phyloP scores from a whole-genome alignment of 1,140 invertebrate species.

The Saccostrea cuccullata region DNA sequence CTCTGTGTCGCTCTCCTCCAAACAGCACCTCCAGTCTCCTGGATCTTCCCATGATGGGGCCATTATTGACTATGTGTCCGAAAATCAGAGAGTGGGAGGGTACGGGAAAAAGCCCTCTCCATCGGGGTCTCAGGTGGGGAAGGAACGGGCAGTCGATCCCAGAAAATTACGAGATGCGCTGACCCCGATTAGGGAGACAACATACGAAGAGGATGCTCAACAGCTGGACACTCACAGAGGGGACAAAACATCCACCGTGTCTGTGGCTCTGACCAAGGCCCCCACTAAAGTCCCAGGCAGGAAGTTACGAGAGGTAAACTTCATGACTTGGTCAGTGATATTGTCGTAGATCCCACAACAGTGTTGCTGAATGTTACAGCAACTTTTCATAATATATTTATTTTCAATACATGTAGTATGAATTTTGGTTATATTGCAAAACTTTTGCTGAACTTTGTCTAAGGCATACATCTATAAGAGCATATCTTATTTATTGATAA shows the following conservation, averaged over 20 bases:
- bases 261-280: conserved; percentile 44
- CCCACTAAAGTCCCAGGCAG: background rate
- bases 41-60: conserved; percentile 54
- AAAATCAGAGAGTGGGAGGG: conserved; percentile 17
- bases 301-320: background rate
- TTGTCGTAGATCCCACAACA: no score
- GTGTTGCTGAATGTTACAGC: no score
- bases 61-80: conserved; percentile 47
- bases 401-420: no score
- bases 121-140: conserved; percentile 1
- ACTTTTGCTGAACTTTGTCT: no score
- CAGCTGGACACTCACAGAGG: conserved; percentile 37
- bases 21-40: conserved; percentile 37
- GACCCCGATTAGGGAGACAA: conserved; percentile 65
- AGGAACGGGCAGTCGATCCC: conserved; percentile 53
- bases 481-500: no score
- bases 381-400: no score
- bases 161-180: conserved; percentile 59
- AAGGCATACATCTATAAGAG: no score
- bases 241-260: conserved; percentile 42
- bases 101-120: conserved; percentile 26
- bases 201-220: conserved; percentile 54
- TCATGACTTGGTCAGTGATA: background rate
- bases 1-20: conserved; percentile 44
- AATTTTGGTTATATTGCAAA: no score